These are phyloP conservation scores for Alca torda DNA, from an alignment of 2,797 vertebrate species.

Conservation along the genomic window DNA sequence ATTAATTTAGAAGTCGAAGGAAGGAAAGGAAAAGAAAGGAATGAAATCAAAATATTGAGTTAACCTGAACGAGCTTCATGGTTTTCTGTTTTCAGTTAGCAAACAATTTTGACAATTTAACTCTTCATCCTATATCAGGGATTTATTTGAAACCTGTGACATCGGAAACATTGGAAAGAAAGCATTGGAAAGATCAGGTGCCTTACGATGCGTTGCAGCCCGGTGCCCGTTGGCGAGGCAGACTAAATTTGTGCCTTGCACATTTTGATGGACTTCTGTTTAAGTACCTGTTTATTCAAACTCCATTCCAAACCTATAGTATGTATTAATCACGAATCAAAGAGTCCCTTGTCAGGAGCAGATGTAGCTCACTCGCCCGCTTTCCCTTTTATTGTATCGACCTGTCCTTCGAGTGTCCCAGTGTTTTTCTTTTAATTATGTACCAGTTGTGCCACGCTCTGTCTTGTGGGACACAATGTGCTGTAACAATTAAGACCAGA, in stretches of 20 bases:
- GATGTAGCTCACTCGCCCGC: background rate
- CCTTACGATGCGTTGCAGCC: background rate
- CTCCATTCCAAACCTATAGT: background rate
- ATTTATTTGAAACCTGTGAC: background rate
- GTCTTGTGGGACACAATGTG: background rate
- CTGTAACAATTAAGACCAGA: slow-evolving; percentile 47
- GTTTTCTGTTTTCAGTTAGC: background rate
- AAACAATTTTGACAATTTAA: background rate
- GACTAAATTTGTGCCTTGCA: background rate
- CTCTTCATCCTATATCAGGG: background rate
- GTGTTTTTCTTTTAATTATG: slow-evolving; percentile 35
- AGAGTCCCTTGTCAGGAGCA: background rate
- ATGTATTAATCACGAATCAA: background rate
- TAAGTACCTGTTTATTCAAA: background rate
- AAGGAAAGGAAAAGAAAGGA: background rate
- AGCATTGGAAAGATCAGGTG: background rate
- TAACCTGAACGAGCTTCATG: background rate
- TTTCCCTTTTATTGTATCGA: background rate
- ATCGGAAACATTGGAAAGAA: background rate
- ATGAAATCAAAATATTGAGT: background rate
- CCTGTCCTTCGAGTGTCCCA: background rate
- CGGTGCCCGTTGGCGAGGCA: background rate
- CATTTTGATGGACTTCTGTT: background rate
- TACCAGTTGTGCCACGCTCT: background rate
- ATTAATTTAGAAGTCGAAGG: background rate